Conservation (phyloP, 2,888 invertebrate genomes). For the Drosophila colorata region DNA sequence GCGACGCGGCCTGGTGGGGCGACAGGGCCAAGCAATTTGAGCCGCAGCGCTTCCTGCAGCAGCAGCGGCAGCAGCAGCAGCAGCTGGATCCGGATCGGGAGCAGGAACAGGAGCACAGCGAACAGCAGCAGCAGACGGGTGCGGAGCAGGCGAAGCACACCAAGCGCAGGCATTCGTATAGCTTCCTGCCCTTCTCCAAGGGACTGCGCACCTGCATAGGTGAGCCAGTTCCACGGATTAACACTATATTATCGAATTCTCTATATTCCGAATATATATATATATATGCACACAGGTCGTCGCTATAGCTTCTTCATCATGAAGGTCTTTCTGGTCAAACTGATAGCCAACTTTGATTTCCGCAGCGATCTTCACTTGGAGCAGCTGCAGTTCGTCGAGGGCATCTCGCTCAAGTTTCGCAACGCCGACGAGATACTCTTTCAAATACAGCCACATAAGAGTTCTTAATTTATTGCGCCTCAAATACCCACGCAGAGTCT, state of each 20-base stretch:
- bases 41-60: slow-evolving; percentile 79
- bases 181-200: slow-evolving; percentile 83
- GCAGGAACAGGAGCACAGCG: slow-evolving; percentile 11
- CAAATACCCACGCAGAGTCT: background rate
- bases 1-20: slow-evolving; percentile 82
- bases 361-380: slow-evolving; percentile 73
- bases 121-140: slow-evolving; percentile 4
- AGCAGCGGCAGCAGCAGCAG: slow-evolving; percentile 19
- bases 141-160: slow-evolving; percentile 3
- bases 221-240: slow-evolving; percentile 35
- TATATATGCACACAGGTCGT: slow-evolving; percentile 70
- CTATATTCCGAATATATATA: no score
- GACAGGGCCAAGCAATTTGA: slow-evolving; percentile 78
- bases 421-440: slow-evolving; percentile 76
- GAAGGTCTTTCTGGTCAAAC: slow-evolving; percentile 82
- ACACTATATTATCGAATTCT: no score
- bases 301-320: slow-evolving; percentile 83
- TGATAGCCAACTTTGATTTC: slow-evolving; percentile 77
- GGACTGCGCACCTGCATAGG: slow-evolving; percentile 83
- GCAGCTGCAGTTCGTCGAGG: slow-evolving; percentile 80
- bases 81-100: slow-evolving; percentile 21
- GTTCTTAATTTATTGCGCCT: slow-evolving; percentile 6
- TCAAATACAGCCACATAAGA: slow-evolving; percentile 51
- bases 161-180: slow-evolving; percentile 77
- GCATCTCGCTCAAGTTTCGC: slow-evolving; percentile 82